Conservation (phyloP, 2,113 vertebrate species). For the Charadrius vociferus region DNA sequence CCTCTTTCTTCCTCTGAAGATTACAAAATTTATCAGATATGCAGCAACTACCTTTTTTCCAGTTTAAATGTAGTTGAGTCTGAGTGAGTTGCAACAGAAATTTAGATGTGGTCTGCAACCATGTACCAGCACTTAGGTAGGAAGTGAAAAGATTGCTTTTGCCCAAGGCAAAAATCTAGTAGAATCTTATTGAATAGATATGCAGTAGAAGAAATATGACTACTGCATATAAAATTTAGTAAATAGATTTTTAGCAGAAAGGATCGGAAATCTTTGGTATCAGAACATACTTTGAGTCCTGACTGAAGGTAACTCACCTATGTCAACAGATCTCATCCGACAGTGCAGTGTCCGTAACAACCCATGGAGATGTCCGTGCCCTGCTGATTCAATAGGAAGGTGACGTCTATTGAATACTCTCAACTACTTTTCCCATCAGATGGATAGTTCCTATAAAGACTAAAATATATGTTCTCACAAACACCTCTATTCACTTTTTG, state of each 20-base stretch:
- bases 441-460: not conserved
- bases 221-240: not conserved
- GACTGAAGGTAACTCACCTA: not conserved
- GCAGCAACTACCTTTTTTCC: not conserved
- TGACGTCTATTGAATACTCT: not conserved
- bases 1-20: not conserved
- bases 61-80: not conserved
- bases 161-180: not conserved
- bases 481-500: not conserved
- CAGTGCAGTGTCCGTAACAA: fast-evolving
- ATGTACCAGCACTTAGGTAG: not conserved
- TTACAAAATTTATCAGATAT: not conserved
- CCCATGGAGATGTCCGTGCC: not conserved
- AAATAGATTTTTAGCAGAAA: not conserved
- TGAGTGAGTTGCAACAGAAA: not conserved
- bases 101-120: not conserved
- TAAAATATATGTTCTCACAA: not conserved
- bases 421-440: not conserved
- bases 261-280: not conserved
- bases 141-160: not conserved
- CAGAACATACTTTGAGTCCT: not conserved
- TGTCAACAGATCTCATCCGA: not conserved
- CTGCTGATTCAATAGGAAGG: not conserved
- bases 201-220: not conserved
- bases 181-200: not conserved